Base-by-base conservation (phyloP, 2,797 vertebrate species). In the Esox lucius region DNA sequence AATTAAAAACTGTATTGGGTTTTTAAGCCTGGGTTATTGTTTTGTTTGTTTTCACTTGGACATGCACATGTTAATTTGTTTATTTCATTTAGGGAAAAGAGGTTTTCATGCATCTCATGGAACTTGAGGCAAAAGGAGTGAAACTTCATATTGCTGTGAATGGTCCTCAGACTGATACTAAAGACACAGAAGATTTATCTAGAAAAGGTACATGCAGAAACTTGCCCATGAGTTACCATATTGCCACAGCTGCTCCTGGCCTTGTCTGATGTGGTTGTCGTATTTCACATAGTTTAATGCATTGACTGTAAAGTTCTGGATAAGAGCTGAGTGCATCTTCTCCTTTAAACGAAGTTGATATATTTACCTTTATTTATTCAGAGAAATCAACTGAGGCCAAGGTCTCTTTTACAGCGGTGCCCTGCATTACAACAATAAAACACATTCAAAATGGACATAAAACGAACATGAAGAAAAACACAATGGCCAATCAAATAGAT, bases 101-200 rank as follows among this genome's bases (percentile, higher is more conserved):
- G 53, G 87, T 95, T 4, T 93, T 95, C 46, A 78, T 92, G 26
- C 75, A 80, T 35, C 83, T 95, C 24, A 90, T 86, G 76, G 70
- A 78, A 15, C 91, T 95, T 17, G 70, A 88, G 71, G 84, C 91
- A 24, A 92, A 83, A 81, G 93, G 91, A 1, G 87, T 95, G 39
- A 80, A 85, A 33, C 89, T 95, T 17, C 87, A 87, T 68, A 79
- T 95, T 0, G 91, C 93, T 0, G 92, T 95, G 7, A 95, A 94
- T 2, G 76, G 80, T 17, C 94, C 94, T 3, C 92, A 94, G 83
- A 74, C 71, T 3, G 90, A 83, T 0, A 74, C 73, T 9, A 26
- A 70, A 4, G 93, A 95, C 80, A 91, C 91, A 0, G 74, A 68
- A 0, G 90, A 94, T 22, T 77, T 95, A 59, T 74, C 85, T 46